These are phyloP conservation scores for Todiramphus saurophagus DNA, from an alignment of 2,113 vertebrate species.

Conservation along the genomic window DNA sequence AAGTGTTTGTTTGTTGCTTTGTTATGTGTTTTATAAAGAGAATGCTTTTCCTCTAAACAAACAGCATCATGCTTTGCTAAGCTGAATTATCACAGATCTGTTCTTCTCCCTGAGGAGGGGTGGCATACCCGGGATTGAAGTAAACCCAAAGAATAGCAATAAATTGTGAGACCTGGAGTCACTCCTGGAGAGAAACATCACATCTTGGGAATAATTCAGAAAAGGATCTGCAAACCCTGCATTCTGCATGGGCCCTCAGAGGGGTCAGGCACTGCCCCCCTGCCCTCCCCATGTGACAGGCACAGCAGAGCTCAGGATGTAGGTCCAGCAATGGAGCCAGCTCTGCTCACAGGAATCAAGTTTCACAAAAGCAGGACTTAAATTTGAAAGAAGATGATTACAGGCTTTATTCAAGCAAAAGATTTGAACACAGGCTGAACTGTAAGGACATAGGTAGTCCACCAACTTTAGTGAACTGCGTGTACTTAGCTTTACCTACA, in stretches of 20 bases:
- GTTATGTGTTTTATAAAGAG: not conserved
- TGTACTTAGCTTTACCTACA: not conserved
- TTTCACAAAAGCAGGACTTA: not conserved
- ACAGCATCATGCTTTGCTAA: not conserved
- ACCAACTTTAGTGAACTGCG: not conserved
- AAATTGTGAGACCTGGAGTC: not conserved
- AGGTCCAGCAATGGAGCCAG: not conserved
- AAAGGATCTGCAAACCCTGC: not conserved
- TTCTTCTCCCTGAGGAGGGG: not conserved
- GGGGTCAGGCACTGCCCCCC: not conserved
- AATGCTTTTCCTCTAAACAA: not conserved
- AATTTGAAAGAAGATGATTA: not conserved
- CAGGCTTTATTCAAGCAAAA: not conserved
- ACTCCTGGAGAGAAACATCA: not conserved
- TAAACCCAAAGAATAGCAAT: not conserved
- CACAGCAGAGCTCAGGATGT: not conserved
- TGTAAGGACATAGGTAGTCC: not conserved
- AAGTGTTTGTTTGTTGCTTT: not conserved
- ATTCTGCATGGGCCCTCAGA: not conserved
- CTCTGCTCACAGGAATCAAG: not conserved
- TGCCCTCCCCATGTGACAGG: rapidly evolving
- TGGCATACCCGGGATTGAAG: not conserved
- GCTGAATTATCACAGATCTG: not conserved
- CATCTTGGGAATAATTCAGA: not conserved
- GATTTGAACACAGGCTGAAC: not conserved